phyloP scores from a whole-genome alignment of 1,140 invertebrate genomes.

The Schlechtendalia chinensis region DNA sequence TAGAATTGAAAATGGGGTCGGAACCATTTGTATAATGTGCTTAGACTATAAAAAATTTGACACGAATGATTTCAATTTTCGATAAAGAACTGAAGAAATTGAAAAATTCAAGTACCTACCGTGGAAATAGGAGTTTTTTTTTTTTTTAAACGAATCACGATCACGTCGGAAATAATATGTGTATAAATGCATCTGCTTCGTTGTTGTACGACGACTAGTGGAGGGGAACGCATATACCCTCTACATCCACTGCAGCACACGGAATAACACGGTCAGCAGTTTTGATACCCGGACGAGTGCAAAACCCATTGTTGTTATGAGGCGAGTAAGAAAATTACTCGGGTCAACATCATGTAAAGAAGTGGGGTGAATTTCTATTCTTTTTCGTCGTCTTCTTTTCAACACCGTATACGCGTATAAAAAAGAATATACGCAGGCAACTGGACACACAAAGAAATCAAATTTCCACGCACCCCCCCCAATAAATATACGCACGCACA shows the following conservation, averaged over 20 bases:
- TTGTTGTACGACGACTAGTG: neutral
- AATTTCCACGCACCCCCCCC: slow-evolving; percentile 31
- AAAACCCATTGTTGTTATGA: slow-evolving; percentile 37
- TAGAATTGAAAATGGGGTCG: neutral
- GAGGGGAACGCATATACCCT: neutral
- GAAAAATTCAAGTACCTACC: slow-evolving; percentile 19
- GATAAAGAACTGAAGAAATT: slow-evolving; percentile 26
- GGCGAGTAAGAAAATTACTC: slow-evolving; percentile 45
- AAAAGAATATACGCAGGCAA: neutral
- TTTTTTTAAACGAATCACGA: too few species aligned
- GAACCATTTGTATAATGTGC: neutral
- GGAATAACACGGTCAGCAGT: slow-evolving; percentile 14
- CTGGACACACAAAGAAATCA: slow-evolving; percentile 46
- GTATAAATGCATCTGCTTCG: slow-evolving; percentile 19
- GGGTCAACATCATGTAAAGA: slow-evolving; percentile 39
- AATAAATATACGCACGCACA: too few species aligned
- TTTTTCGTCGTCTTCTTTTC: slow-evolving; percentile 26
- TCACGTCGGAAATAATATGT: slow-evolving; percentile 25
- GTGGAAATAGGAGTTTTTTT: neutral
- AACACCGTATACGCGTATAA: neutral
- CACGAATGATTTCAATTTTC: slow-evolving; percentile 7
- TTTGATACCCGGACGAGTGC: neutral
- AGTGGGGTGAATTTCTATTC: slow-evolving; percentile 18
- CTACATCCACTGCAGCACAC: neutral
- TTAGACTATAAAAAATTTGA: neutral